phyloP scores from a whole-genome alignment of 1,140 invertebrate genomes.

The Temnothorax longispinosus region DNA sequence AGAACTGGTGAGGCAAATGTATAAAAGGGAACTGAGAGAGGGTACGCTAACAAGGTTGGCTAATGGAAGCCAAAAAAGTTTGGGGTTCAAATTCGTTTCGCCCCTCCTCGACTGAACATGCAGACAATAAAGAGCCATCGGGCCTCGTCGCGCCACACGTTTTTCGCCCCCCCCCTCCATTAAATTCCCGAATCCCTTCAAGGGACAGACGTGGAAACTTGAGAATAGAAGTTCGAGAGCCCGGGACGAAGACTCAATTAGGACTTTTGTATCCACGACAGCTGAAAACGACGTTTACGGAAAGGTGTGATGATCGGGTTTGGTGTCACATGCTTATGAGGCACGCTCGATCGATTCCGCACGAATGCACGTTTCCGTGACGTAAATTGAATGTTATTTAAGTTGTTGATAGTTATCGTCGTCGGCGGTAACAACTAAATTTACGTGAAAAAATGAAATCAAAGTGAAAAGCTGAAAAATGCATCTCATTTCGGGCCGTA shows the following conservation, averaged over 20 bases:
- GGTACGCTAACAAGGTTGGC: slow-evolving; percentile 23
- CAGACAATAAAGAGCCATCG: slow-evolving; percentile 74
- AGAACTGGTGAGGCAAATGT: neutral
- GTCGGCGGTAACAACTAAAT: slow-evolving; percentile 5
- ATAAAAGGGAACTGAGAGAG: slow-evolving; percentile 30
- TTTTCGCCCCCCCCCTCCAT: slow-evolving; percentile 62
- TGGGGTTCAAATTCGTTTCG: slow-evolving; percentile 75
- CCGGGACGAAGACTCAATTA: slow-evolving; percentile 66
- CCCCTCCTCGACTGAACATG: slow-evolving; percentile 65
- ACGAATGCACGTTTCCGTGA: neutral
- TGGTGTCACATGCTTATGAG: slow-evolving; percentile 35
- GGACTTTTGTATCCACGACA: slow-evolving; percentile 58
- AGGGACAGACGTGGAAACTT: slow-evolving; percentile 62
- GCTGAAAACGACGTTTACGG: slow-evolving; percentile 66
- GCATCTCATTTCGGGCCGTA: neutral
- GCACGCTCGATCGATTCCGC: neutral
- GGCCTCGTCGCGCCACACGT: slow-evolving; percentile 42
- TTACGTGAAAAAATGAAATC: slow-evolving; percentile 5
- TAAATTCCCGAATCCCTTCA: slow-evolving; percentile 72
- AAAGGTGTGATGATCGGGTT: slow-evolving; percentile 58
- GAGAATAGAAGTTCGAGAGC: slow-evolving; percentile 68
- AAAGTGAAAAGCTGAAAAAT: slow-evolving; percentile 17
- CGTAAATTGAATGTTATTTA: slow-evolving; percentile 22
- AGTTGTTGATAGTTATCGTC: neutral
- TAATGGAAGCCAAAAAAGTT: slow-evolving; percentile 81